Conservation (phyloP, 2,113 vertebrate genomes). For the Columba livia region DNA sequence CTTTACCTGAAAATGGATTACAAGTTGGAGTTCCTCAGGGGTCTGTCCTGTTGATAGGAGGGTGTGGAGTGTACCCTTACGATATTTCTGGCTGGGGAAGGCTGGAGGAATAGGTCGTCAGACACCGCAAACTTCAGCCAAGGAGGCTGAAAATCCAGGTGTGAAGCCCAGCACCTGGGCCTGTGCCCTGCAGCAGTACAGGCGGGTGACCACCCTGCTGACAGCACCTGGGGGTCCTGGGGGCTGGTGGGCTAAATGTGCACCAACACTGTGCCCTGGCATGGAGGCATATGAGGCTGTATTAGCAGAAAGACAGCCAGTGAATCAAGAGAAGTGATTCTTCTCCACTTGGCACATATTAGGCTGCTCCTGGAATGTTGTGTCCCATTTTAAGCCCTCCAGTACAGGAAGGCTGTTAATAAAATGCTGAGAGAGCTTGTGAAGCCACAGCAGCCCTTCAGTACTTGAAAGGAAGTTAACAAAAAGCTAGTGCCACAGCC, state of each 20-base stretch:
- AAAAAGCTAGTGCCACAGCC: not conserved
- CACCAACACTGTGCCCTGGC: not conserved
- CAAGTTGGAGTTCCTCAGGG: not conserved
- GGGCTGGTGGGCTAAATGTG: not conserved
- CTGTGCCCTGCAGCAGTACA: not conserved
- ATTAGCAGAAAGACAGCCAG: not conserved
- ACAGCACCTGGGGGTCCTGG: not conserved
- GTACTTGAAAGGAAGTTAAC: not conserved
- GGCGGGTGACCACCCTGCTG: not conserved
- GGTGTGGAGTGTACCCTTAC: not conserved
- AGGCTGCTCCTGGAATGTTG: not conserved
- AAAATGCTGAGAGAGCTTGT: not conserved
- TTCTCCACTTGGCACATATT: not conserved
- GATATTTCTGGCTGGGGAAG: not conserved
- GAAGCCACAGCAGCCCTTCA: not conserved
- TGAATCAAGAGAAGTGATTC: not conserved
- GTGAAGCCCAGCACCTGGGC: not conserved
- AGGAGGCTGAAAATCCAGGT: not conserved
- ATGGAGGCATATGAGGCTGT: not conserved
- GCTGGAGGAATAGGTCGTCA: not conserved
- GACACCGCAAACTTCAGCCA: not conserved
- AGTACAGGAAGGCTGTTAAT: not conserved
- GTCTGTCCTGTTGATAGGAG: not conserved
- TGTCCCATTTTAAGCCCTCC: not conserved
- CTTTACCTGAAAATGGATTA: not conserved